A percentile compares a stretch with the other conserved stretches of the same genome.
phyloP scores from a whole-genome alignment of 1,140 invertebrate species.

The Nasonia longicornis region DNA sequence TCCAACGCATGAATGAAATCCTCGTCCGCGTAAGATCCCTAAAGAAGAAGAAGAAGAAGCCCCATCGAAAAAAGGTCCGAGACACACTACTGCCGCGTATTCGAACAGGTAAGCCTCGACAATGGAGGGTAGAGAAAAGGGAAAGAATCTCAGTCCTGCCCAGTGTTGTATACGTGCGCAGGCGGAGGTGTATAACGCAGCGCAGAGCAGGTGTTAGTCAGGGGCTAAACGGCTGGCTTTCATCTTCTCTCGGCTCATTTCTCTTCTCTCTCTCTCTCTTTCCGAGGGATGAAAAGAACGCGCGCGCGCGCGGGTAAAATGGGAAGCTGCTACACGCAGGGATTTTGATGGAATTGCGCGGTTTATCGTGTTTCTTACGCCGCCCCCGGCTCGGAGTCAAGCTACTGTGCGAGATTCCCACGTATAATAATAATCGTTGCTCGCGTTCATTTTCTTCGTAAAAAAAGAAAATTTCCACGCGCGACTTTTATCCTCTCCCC shows the following conservation, averaged over 20 bases:
- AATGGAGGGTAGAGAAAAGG: neutral
- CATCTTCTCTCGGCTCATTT: constrained; percentile 39
- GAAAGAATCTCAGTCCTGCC: neutral
- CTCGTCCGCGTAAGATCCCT: neutral
- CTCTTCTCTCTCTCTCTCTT: constrained; percentile 1
- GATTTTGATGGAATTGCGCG: constrained; percentile 40
- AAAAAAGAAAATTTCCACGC: too few species aligned
- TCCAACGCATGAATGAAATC: constrained; percentile 10
- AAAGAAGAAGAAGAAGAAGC: neutral
- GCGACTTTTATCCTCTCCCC: neutral
- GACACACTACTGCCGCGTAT: neutral
- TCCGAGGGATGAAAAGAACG: neutral
- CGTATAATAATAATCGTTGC: neutral
- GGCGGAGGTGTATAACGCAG: neutral
- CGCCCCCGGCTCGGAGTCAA: constrained; percentile 2
- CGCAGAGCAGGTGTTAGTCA: constrained; percentile 51
- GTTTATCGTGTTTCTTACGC: constrained; percentile 28
- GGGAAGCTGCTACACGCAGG: constrained; percentile 18
- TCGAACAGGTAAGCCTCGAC: constrained; percentile 5
- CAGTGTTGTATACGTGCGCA: neutral
- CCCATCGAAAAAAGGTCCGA: neutral
- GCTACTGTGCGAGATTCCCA: constrained; percentile 12
- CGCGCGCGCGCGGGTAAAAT: constrained; percentile 18
- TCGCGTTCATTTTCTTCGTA: too few species aligned
- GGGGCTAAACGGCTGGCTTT: constrained; percentile 36